These are phyloP conservation scores for Isotomurus palustris DNA, from an alignment of 2,888 invertebrate species.

Conservation along the genomic window DNA sequence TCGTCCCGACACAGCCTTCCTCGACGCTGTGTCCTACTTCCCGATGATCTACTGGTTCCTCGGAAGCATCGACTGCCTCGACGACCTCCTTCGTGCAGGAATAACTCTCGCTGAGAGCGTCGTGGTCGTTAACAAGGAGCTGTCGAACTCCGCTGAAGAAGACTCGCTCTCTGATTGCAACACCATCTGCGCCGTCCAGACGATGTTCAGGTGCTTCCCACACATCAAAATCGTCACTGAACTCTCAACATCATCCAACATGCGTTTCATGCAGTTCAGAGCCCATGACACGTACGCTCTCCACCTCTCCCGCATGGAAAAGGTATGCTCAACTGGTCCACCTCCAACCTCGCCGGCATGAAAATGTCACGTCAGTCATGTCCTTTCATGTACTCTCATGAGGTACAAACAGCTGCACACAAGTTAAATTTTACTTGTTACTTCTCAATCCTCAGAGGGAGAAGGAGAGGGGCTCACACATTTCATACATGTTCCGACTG, in stretches of 20 bases:
- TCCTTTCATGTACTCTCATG: not conserved
- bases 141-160: slow-evolving; percentile 92
- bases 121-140: slow-evolving; percentile 89
- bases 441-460: slow-evolving; percentile 79
- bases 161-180: slow-evolving; percentile 95
- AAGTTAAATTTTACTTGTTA: slow-evolving; percentile 3
- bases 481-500: slow-evolving; percentile 97
- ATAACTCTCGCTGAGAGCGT: slow-evolving; percentile 92
- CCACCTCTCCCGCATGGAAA: slow-evolving; percentile 97
- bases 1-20: slow-evolving; percentile 82
- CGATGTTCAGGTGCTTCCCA: slow-evolving; percentile 97
- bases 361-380: not conserved
- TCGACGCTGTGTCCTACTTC: slow-evolving; percentile 94
- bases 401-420: not conserved
- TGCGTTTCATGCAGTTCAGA: slow-evolving; percentile 95
- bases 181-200: slow-evolving; percentile 77
- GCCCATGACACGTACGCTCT: slow-evolving; percentile 95
- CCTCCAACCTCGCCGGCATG: not conserved
- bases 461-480: slow-evolving; percentile 94
- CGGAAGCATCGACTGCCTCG: slow-evolving; percentile 84
- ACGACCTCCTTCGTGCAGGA: slow-evolving; percentile 88
- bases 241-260: slow-evolving; percentile 93
- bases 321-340: slow-evolving; percentile 59
- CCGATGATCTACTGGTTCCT: slow-evolving; percentile 98
- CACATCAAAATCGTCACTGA: slow-evolving; percentile 97